Conservation (phyloP, 2,888 invertebrate species). For the Synergus laeviventris region DNA sequence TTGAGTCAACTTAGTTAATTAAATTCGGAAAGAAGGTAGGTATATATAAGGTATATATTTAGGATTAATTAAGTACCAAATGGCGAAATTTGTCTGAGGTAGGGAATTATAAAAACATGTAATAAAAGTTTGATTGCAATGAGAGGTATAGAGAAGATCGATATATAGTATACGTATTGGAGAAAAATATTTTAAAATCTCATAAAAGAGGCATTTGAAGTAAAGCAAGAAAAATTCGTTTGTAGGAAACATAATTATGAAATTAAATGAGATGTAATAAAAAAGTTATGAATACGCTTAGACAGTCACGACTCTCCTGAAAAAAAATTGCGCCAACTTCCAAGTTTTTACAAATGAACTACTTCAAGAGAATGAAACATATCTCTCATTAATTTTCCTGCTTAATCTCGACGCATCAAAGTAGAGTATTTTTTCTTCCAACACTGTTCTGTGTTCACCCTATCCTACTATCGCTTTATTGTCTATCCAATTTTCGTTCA, state of each 20-base stretch:
- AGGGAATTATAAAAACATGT: neutral
- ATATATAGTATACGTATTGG: too few relatives aligned
- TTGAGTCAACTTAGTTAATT: neutral
- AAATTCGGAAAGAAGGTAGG: neutral
- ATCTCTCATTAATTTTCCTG: constrained; percentile 11
- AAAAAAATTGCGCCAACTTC: neutral
- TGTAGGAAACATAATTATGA: too few relatives aligned
- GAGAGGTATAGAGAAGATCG: neutral
- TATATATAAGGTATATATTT: neutral
- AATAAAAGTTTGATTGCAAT: neutral
- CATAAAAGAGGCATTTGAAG: too few relatives aligned
- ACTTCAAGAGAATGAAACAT: constrained; percentile 4
- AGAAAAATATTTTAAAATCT: too few relatives aligned
- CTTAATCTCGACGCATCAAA: neutral
- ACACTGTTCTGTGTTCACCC: neutral
- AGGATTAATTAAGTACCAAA: neutral
- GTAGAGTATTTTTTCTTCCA: neutral
- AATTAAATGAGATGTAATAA: neutral
- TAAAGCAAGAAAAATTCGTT: too few relatives aligned
- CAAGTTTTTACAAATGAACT: constrained; percentile 9
- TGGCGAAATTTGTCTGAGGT: neutral
- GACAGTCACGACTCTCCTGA: neutral
- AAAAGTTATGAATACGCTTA: neutral
- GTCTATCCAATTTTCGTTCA: neutral
- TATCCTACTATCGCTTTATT: neutral